Percentiles rank a stretch among this genome's conserved stretches.
phyloP scores from a whole-genome alignment of 2,113 vertebrate genomes.

The Bubo blakistoni region DNA sequence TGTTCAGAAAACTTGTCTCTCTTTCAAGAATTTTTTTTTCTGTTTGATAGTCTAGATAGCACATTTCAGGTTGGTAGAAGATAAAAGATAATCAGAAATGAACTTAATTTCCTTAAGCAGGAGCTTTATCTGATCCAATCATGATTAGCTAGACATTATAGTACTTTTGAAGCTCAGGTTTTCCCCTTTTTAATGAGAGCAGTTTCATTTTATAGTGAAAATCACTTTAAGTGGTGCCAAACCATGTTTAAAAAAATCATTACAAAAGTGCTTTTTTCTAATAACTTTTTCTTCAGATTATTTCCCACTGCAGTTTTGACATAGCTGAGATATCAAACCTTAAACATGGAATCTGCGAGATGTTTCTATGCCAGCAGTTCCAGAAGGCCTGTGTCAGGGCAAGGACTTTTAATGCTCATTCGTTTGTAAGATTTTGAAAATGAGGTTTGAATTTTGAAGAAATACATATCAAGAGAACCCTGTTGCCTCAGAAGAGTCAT shows the following conservation, averaged over 20 bases:
- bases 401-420: not conserved
- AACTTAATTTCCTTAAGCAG: not conserved
- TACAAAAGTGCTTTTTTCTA: not conserved
- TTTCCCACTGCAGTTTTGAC: not conserved
- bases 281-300: not conserved
- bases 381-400: not conserved
- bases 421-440: not conserved
- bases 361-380: not conserved
- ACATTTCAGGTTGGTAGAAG: not conserved
- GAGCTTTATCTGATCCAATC: not conserved
- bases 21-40: not conserved
- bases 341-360: not conserved
- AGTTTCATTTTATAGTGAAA: not conserved
- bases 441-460: not conserved
- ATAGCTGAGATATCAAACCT: not conserved
- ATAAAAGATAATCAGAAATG: slow-evolving; percentile 3
- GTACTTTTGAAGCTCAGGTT: not conserved
- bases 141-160: not conserved
- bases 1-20: not conserved
- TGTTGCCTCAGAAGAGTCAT: not conserved
- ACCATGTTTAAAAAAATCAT: not conserved
- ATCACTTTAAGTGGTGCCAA: not conserved
- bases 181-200: not conserved
- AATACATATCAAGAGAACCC: not conserved
- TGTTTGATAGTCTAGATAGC: not conserved